Evolutionary conservation across 2,797 vertebrate species (phyloP).

Genomic region (Tamandua tetradactyla): DNA sequence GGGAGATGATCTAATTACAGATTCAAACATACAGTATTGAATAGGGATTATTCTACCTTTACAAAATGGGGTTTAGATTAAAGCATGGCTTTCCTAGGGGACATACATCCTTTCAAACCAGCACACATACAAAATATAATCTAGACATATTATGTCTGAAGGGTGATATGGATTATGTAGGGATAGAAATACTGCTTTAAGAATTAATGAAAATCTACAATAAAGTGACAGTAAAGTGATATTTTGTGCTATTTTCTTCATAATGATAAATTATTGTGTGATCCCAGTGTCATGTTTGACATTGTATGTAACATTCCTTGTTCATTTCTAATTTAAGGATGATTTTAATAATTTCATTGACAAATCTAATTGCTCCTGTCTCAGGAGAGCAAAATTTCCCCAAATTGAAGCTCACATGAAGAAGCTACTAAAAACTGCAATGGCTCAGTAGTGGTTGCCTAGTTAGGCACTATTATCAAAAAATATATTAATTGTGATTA

Average conservation of each 20-base stretch:
- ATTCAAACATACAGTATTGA: no score
- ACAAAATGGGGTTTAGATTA: no score
- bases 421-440: not conserved
- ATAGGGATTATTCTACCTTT: no score
- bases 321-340: not conserved
- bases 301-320: not conserved
- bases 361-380: not conserved
- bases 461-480: not conserved
- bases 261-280: not conserved
- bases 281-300: not conserved
- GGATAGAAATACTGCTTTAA: not conserved
- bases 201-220: not conserved
- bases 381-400: not conserved
- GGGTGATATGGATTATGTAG: not conserved
- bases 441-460: not conserved
- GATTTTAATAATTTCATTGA: not conserved
- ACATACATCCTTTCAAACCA: no score
- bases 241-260: not conserved
- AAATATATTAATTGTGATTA: not conserved
- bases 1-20: no score
- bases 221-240: not conserved
- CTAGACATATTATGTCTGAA: not conserved
- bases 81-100: no score
- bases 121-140: not conserved
- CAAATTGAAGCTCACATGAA: not conserved